Evolutionary conservation across 2,797 vertebrate species (phyloP).

Genomic region (Mycteria americana): DNA sequence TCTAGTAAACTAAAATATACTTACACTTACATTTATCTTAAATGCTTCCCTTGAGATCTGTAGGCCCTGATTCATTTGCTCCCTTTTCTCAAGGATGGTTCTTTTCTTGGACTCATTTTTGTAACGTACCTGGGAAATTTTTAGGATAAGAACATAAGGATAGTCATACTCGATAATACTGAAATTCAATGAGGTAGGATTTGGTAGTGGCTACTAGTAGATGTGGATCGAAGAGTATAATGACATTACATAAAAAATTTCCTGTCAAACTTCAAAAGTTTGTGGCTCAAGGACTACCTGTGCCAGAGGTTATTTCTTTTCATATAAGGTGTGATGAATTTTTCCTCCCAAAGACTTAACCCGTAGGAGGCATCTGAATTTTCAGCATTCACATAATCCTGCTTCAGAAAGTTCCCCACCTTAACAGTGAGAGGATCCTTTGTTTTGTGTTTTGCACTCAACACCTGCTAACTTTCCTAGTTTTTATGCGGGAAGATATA

Average conservation of each 20-base stretch:
- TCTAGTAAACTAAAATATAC: not conserved
- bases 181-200: not conserved
- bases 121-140: not conserved
- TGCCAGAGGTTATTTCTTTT: not conserved
- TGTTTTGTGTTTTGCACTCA: not conserved
- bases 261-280: not conserved
- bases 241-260: not conserved
- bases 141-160: not conserved
- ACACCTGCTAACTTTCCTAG: not conserved
- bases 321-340: not conserved
- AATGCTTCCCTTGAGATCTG: not conserved
- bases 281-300: not conserved
- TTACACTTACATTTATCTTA: not conserved
- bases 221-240: not conserved
- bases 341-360: not conserved
- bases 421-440: not conserved
- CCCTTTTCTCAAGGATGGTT: not conserved
- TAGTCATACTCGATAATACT: not conserved
- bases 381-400: not conserved
- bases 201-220: not conserved
- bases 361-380: not conserved
- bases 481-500: not conserved
- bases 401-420: not conserved
- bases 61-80: not conserved
- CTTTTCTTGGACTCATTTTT: not conserved